Conservation (phyloP, 2,888 invertebrate genomes). For the Agrochola lychnidis region DNA sequence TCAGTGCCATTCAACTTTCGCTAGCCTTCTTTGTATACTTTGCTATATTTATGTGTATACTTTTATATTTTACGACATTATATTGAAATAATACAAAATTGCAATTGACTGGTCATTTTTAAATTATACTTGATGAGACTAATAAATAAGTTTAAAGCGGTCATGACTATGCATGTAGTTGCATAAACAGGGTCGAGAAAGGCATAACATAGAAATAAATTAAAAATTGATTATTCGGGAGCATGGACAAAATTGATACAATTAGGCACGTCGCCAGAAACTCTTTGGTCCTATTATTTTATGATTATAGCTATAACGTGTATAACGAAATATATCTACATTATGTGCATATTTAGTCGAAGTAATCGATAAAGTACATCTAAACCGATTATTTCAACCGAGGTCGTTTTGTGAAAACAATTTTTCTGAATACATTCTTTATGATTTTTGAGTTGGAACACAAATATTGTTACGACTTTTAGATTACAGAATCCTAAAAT, state of each 20-base stretch:
- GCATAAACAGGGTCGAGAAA: slow-evolving; percentile 11
- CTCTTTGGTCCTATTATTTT: slow-evolving; percentile 67
- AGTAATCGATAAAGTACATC: slow-evolving; percentile 28
- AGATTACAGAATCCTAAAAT: slow-evolving; percentile 3
- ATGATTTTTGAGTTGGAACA: slow-evolving; percentile 5
- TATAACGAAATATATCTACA: slow-evolving; percentile 63
- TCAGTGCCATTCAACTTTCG: slow-evolving; percentile 6
- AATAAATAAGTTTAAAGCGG: slow-evolving; percentile 23
- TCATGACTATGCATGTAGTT: slow-evolving; percentile 21
- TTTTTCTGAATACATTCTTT: slow-evolving; percentile 22
- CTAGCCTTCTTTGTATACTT: slow-evolving; percentile 17
- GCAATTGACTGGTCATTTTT: slow-evolving; percentile 35
- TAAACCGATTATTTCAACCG: slow-evolving; percentile 24
- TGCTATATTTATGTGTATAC: slow-evolving; percentile 5
- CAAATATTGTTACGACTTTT: slow-evolving; percentile 19
- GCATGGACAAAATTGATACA: slow-evolving; percentile 48
- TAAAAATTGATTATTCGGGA: slow-evolving; percentile 31
- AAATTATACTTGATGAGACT: slow-evolving; percentile 25
- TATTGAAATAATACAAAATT: slow-evolving; percentile 27
- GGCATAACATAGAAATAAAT: slow-evolving; percentile 46
- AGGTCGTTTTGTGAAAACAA: slow-evolving; percentile 28
- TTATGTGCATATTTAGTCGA: slow-evolving; percentile 56
- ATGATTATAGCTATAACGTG: slow-evolving; percentile 62
- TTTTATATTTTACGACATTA: slow-evolving; percentile 3
- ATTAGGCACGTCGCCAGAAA: slow-evolving; percentile 66